A percentile compares a stretch with the other conserved stretches of the same genome.
Evolutionary conservation across 2,888 invertebrate genomes (phyloP).

Genomic region (Eristalis intricaria): DNA sequence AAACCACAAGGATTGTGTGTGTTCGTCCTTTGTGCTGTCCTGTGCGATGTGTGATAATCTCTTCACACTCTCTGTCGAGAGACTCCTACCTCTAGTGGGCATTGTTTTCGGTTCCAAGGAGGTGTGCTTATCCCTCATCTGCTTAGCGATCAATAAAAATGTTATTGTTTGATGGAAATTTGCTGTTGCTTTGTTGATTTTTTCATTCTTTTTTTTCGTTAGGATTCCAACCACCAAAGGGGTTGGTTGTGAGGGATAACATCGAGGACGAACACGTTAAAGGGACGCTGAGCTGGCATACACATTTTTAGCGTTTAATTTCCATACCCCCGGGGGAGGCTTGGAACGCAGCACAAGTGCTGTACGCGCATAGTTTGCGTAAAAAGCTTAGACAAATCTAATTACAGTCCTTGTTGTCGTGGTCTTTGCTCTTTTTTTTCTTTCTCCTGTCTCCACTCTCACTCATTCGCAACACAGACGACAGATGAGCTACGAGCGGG

Average conservation of each 20-base stretch:
- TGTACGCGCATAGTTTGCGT: neutral
- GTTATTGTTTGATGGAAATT: slow-evolving; percentile 20
- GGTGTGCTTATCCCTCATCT: slow-evolving; percentile 22
- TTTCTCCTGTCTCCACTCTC: too few species aligned
- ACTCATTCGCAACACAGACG: too few species aligned
- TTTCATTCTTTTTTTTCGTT: neutral
- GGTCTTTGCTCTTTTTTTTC: neutral
- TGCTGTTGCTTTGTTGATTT: neutral
- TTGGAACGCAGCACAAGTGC: neutral
- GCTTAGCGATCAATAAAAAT: slow-evolving; percentile 30
- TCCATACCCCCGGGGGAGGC: neutral
- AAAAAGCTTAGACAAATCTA: neutral
- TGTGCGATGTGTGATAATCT: neutral
- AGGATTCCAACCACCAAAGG: neutral
- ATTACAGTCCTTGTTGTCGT: neutral
- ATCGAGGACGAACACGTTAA: neutral
- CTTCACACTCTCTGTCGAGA: neutral
- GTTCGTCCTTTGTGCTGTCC: neutral
- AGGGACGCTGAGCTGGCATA: neutral
- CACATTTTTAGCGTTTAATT: neutral
- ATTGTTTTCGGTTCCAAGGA: neutral
- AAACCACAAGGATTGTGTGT: neutral
- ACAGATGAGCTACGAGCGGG: too few species aligned
- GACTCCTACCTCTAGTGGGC: neutral
- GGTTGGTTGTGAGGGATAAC: neutral